These are phyloP conservation scores for Belonocnema kinseyi DNA, from an alignment of 1,140 invertebrate genomes.

Conservation along the genomic window DNA sequence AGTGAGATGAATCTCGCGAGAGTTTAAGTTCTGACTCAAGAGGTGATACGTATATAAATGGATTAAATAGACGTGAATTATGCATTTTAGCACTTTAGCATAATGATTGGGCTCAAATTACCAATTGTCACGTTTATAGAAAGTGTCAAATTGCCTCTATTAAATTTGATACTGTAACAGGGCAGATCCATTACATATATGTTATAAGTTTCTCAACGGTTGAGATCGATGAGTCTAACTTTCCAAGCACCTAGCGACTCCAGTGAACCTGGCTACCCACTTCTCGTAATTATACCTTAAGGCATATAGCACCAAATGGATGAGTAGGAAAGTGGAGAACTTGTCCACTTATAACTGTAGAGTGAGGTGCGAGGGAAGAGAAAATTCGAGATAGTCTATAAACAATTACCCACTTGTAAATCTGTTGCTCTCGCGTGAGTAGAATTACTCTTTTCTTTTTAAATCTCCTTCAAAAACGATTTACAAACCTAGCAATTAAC, in stretches of 20 bases:
- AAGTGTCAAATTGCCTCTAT: no score
- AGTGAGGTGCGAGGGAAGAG: neutral
- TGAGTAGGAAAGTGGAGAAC: neutral
- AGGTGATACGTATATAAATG: no score
- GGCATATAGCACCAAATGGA: neutral
- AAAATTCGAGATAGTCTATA: neutral
- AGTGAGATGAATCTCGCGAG: neutral
- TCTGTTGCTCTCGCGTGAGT: neutral
- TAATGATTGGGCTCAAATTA: no score
- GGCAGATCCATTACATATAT: no score
- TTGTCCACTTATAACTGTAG: neutral
- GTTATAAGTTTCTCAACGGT: no score
- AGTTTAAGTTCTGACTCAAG: neutral
- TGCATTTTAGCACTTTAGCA: no score
- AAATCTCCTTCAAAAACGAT: no score
- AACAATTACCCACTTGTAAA: neutral
- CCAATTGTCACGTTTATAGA: no score
- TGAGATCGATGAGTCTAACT: neutral
- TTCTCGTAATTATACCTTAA: constrained; percentile 7
- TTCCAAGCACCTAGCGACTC: neutral
- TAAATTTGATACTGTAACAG: no score
- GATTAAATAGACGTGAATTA: no score
- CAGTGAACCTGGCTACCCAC: neutral
- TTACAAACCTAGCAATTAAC: no score
- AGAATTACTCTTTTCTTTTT: neutral